Evolutionary conservation across 2,888 invertebrate genomes (phyloP), one percentile per base, ranked within the genome.

Genomic region (Archips xylosteana): DNA sequence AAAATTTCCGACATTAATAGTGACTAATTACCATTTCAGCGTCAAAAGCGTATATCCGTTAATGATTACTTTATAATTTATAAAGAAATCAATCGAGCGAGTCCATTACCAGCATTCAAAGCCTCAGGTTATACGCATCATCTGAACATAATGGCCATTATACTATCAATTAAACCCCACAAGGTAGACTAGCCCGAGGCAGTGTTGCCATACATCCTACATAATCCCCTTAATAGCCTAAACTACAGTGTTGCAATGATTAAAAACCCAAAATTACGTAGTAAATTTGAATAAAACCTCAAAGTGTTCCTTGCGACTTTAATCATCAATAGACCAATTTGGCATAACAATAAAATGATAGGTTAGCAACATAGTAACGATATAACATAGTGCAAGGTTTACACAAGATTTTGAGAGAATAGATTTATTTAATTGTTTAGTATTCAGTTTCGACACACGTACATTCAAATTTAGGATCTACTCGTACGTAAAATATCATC

Each of bases 201-300:
- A 65, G n/a, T 74, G 68, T 84, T 84, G 74, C 83, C 57, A 78
- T 78, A 83, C 65, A 62, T 63, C 70, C 65, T 45, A 72, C 69
- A 66, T 63, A 66, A 61, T 47, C 51, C 34, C 54, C 32, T 72
- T 81, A 78, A 79, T 78, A 78, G 78, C 75, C 73, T 67, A 76
- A 80, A 79, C 82, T 76, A 83, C 80, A 71, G 80, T 79, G 79
- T 79, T 80, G 78, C 75, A 73, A 82, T 75, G 77, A 77, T 79
- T 79, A 76, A 76, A 76, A 76, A 71, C 63, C 63, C 71, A 34
- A 75, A 76, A 77, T 77, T 78, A 77, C 76, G 61, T 70, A 32
- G 60, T 65, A 59, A 73, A 63, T 69, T 64, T 59, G 34, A 65
- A 68, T 68, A 32, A 60, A 73, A 15, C 32, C 34, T 54, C 63